These are phyloP conservation scores for Aspidapion aeneum DNA, from an alignment of 2,888 invertebrate genomes.

Conservation along the genomic window DNA sequence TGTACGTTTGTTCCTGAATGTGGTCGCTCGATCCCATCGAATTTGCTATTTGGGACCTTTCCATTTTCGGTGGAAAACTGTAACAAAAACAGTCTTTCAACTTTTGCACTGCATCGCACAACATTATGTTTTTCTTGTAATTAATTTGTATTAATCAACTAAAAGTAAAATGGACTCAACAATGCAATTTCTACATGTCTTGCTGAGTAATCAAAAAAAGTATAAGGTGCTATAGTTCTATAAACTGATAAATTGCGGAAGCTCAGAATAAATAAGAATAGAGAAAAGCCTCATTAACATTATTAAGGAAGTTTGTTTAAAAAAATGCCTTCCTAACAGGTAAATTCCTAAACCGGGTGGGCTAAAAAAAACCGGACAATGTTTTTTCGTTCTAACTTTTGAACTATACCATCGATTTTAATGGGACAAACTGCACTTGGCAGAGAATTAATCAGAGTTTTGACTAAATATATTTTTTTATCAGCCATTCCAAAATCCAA, in stretches of 20 bases:
- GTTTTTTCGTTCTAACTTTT: too few relatives aligned
- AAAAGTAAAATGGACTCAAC: too few relatives aligned
- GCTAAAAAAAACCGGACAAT: too few relatives aligned
- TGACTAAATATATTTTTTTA: too few relatives aligned
- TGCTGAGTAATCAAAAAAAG: constrained; percentile 1
- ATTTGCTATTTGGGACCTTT: constrained; percentile 45
- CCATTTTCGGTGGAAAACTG: constrained; percentile 50
- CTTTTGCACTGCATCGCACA: not conserved
- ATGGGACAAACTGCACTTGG: too few relatives aligned
- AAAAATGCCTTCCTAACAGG: too few relatives aligned
- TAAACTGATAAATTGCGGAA: not conserved
- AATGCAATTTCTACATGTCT: not conserved
- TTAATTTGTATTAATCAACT: not conserved
- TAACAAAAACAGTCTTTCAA: constrained; percentile 30
- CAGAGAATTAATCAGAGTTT: too few relatives aligned
- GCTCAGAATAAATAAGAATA: not conserved
- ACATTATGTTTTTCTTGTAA: not conserved
- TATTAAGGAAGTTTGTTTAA: too few relatives aligned
- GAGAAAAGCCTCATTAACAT: too few relatives aligned
- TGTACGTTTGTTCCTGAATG: constrained; percentile 47
- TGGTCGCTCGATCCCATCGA: constrained; percentile 43
- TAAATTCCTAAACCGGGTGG: too few relatives aligned
- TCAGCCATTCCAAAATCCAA: too few relatives aligned
- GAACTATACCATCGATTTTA: too few relatives aligned
- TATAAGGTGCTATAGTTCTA: not conserved